phyloP scores from a whole-genome alignment of 2,888 invertebrate genomes.

The Plutella xylostella region DNA sequence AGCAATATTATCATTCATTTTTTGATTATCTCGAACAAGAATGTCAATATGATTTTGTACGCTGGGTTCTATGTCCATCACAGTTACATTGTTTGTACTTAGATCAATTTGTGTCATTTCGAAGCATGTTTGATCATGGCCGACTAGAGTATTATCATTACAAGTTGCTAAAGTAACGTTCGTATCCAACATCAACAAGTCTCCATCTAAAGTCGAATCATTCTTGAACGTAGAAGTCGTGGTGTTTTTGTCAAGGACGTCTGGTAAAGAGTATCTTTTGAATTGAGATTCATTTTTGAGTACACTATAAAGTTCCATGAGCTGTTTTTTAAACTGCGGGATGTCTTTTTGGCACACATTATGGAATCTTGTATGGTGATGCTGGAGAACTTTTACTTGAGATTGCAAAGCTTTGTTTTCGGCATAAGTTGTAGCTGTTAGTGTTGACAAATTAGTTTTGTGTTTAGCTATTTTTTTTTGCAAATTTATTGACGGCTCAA shows the following conservation, averaged over 20 bases:
- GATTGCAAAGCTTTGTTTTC: conserved; percentile 53
- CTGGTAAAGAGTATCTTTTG: conserved; percentile 47
- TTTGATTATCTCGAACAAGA: conserved; percentile 20
- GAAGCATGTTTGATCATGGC: conserved; percentile 45
- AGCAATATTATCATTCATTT: neutral
- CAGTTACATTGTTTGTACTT: conserved; percentile 20
- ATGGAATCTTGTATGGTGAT: conserved; percentile 47
- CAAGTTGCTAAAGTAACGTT: conserved; percentile 41
- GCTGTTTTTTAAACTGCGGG: conserved; percentile 44
- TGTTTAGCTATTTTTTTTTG: conserved; percentile 51
- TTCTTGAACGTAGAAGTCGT: conserved; percentile 35
- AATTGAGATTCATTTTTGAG: conserved; percentile 33
- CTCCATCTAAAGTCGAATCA: conserved; percentile 52
- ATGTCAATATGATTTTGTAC: conserved; percentile 25
- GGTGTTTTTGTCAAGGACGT: conserved; percentile 37
- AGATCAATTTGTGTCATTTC: conserved; percentile 37
- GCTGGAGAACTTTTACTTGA: conserved; percentile 48
- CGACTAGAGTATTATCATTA: conserved; percentile 41
- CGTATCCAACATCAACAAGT: conserved; percentile 56
- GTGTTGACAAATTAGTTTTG: conserved; percentile 48
- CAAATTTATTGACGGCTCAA: conserved; percentile 40
- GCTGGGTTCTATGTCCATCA: conserved; percentile 23
- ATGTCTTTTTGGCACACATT: conserved; percentile 54
- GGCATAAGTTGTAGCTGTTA: conserved; percentile 55
- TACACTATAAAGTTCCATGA: conserved; percentile 37